Evolutionary conservation across 2,113 vertebrate genomes (phyloP).

Genomic region (Elephas maximus): DNA sequence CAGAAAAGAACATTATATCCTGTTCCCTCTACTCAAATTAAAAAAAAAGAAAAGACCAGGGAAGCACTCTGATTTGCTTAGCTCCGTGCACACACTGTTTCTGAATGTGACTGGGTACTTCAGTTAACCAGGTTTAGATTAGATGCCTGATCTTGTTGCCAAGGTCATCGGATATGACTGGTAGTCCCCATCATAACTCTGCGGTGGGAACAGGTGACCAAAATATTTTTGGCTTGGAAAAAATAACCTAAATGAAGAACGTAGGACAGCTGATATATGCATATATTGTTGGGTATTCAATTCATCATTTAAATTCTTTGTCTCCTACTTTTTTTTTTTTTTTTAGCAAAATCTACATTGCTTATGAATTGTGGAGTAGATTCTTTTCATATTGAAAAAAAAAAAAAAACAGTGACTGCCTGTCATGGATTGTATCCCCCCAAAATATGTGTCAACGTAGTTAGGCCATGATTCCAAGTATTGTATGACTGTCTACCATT

Average conservation of each 20-base stretch:
- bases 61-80: background rate
- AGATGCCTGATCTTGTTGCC: background rate
- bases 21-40: slow-evolving; percentile 2
- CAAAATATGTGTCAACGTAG: too few species aligned
- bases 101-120: background rate
- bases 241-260: background rate
- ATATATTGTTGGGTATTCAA: background rate
- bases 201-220: background rate
- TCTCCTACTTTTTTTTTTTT: background rate
- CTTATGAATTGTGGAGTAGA: background rate
- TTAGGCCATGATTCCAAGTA: too few species aligned
- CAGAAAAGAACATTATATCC: background rate
- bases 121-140: background rate
- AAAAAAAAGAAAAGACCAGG: too few species aligned
- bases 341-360: background rate
- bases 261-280: background rate
- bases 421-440: too few species aligned
- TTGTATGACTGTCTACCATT: too few species aligned
- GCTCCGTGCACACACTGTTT: background rate
- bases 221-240: background rate
- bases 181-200: background rate
- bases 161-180: background rate
- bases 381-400: background rate
- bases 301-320: background rate
- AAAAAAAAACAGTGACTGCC: background rate